Evolutionary conservation across 2,113 vertebrate species (phyloP), one percentile per base, ranked within the genome.

Genomic region (Ascaphus truei): DNA sequence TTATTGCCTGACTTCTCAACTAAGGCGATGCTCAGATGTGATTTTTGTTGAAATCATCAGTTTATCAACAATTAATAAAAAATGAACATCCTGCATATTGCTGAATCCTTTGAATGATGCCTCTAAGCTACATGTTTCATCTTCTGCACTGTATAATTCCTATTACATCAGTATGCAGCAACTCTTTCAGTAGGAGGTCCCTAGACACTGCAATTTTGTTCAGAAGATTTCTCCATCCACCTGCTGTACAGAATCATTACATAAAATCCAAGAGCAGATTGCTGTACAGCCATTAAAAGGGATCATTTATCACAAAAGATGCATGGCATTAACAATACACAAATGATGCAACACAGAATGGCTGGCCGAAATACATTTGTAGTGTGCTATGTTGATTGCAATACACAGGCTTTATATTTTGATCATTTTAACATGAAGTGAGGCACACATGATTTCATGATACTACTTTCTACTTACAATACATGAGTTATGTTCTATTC

Each of bases 131-230:
- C 67, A 72, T 37, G 62, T 69, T 79, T 85, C 77, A 78, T 81
- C 47, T 81, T 80, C 30, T 31, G 37, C 6, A 4, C 73, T 75
- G 58, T 77, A 86, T 72, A 62, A 77, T 79, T 84, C 72, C 77
- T 74, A 81, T 78, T 77, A 74, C 71, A 79, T 77, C 80, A 76
- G 80, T 84, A 86, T 84, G 83, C 75, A 83, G 72, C 12, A 74
- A 76, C 64, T 75, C 75, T 79, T 83, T 79, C 75, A 67, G 52
- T 75, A 57, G 72, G 66, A 76, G 78, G 84, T 73, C 79, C 79
- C 79, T 76, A 79, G 82, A 83, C 76, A 85, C 76, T 68, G 71
- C 75, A 79, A 80, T 51, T 80, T 78, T 79, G 74, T 78, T 58
- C 64, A 74, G 75, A 81, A 78, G 73, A 29, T 56, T 57, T 58